These are phyloP conservation scores for Cancer borealis DNA, from an alignment of 2,888 invertebrate genomes.

Conservation along the genomic window DNA sequence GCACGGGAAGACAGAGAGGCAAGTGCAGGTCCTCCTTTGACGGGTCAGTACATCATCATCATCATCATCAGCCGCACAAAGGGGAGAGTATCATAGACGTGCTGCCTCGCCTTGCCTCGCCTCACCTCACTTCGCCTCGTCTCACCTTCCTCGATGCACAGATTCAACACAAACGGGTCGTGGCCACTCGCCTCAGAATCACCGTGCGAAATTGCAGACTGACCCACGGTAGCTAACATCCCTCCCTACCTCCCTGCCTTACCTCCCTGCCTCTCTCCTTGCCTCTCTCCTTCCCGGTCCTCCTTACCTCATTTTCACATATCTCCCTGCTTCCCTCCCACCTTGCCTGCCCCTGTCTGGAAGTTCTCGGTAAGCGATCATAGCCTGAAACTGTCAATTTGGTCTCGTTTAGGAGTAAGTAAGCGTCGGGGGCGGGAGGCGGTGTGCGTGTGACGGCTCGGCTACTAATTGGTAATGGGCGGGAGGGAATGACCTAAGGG, in stretches of 20 bases:
- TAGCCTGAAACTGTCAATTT: neutral
- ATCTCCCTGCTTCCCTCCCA: neutral
- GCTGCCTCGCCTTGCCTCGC: neutral
- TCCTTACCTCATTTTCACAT: neutral
- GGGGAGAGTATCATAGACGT: neutral
- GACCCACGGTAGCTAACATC: neutral
- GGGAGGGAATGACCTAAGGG: neutral
- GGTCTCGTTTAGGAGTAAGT: neutral
- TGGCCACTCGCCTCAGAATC: neutral
- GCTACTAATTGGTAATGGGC: slow-evolving; percentile 18
- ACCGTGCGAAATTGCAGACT: neutral
- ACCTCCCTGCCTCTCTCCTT: neutral
- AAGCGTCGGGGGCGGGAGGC: neutral
- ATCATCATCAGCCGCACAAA: neutral
- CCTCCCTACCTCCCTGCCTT: neutral
- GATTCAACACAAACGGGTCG: neutral
- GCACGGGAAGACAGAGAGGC: neutral
- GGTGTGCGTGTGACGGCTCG: slow-evolving; percentile 15
- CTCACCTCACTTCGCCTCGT: no score
- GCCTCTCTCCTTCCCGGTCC: neutral
- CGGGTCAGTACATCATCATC: neutral
- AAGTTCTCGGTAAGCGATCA: neutral
- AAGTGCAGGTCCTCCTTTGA: neutral
- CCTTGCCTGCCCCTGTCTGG: neutral
- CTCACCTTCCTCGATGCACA: neutral